These are phyloP conservation scores for Eupleurogrammus muticus DNA, from an alignment of 2,797 vertebrate species.

Conservation along the genomic window DNA sequence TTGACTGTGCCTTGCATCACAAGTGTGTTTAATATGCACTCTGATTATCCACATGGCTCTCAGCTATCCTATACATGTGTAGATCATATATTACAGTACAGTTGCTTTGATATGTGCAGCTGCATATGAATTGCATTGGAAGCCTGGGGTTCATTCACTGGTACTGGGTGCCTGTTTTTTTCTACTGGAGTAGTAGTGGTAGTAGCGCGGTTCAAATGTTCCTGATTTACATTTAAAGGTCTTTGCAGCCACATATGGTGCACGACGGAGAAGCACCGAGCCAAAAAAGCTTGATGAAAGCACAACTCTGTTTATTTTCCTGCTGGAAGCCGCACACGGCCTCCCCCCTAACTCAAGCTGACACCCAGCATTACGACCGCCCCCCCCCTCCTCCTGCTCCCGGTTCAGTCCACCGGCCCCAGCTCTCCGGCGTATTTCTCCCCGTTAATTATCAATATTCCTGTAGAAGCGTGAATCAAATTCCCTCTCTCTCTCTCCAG, in stretches of 20 bases:
- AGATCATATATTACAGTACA: slow-evolving; percentile 20
- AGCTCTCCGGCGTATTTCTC: slow-evolving; percentile 1
- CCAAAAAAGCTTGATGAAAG: slow-evolving; percentile 39
- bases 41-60: slow-evolving; percentile 27
- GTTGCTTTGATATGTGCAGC: slow-evolving; percentile 27
- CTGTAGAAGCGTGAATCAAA: slow-evolving; percentile 27
- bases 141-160: slow-evolving; percentile 17
- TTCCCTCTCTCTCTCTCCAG: slow-evolving; percentile 14
- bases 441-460: slow-evolving; percentile 28
- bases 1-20: slow-evolving; percentile 9
- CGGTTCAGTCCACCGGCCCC: slow-evolving; percentile 9
- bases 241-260: slow-evolving; percentile 26
- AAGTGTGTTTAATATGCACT: slow-evolving; percentile 32
- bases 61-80: slow-evolving; percentile 36
- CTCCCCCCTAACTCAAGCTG: slow-evolving; percentile 51
- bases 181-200: neutral
- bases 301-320: slow-evolving; percentile 30
- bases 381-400: slow-evolving; percentile 37
- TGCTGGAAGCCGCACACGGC: slow-evolving; percentile 34
- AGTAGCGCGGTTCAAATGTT: neutral
- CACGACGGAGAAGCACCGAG: slow-evolving; percentile 18
- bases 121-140: slow-evolving; percentile 18
- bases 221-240: slow-evolving; percentile 30
- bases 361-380: slow-evolving; percentile 35
- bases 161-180: slow-evolving; percentile 23